Conservation (phyloP, 64 coral and sea anemone species). For the Exaiptasia diaphana region DNA sequence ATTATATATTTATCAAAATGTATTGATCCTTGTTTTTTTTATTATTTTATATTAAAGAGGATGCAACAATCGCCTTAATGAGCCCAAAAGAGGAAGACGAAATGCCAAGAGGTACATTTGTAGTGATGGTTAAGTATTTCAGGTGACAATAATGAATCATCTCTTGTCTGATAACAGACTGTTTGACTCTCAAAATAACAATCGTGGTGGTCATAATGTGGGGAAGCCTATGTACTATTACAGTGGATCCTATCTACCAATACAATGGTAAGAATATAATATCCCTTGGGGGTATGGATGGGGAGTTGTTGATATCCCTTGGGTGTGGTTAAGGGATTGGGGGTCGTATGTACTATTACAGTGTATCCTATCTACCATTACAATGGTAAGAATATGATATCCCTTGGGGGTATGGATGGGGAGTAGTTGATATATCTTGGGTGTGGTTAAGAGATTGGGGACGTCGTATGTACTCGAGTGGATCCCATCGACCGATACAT, state of each 20-base stretch:
- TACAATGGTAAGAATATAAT: constrained; percentile 51
- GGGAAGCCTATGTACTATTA: constrained; percentile 73
- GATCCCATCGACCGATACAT: too few relatives aligned
- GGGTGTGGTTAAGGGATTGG: constrained; percentile 68
- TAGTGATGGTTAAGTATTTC: background rate
- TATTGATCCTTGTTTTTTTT: background rate
- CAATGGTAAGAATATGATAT: constrained; percentile 62
- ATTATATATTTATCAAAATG: background rate
- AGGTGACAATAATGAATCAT: background rate
- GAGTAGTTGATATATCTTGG: too few relatives aligned
- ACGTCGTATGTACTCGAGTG: too few relatives aligned
- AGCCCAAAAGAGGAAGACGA: constrained; percentile 59
- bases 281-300: too few relatives aligned
- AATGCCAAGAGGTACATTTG: constrained; percentile 59
- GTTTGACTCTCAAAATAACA: constrained; percentile 80
- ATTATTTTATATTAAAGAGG: constrained; percentile 25
- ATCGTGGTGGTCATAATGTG: constrained; percentile 84
- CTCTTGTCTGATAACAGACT: background rate
- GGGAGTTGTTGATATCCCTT: too few relatives aligned
- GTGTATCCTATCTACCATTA: constrained; percentile 43
- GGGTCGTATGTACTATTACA: constrained; percentile 68
- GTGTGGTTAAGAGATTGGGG: too few relatives aligned
- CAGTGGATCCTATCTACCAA: constrained; percentile 33
- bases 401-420: too few relatives aligned
- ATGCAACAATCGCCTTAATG: constrained; percentile 69